Base-by-base conservation (phyloP, 2,888 invertebrate species). In the Sinodicranocentrus sp. region DNA sequence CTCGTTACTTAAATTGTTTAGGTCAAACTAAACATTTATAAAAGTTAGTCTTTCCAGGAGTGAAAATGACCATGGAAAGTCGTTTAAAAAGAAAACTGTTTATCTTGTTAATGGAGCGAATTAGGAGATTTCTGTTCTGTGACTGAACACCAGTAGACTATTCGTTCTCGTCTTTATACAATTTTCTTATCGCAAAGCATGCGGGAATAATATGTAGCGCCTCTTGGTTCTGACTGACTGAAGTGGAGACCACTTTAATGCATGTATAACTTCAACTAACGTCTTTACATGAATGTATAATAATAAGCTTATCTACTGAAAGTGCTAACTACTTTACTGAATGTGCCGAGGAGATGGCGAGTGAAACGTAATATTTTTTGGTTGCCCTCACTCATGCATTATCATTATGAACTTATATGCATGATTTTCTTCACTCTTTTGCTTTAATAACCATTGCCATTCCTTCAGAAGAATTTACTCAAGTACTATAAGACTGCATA, bases 161-260 rank as follows among this genome's bases (percentile, higher is more conserved):
- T 54, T 39, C 43, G 54, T 25, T n/a, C 67, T 57, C 67, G 39
- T 67, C 76, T 76, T 76, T 76, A 76, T 76, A 76, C 76, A 67
- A 44, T 28, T 76, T 67, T 76, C 76, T 76, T 76, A 76, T 76
- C 76, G 54, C 67, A n/a, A 10, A 23, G 3, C 33, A 71, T 71
- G 48, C 71, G 54, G 25, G 43, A 23, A 28, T 19, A 33, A 26
- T 26, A 59, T 17, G 57, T 33, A 71, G 57, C 52, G 5, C 26
- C 57, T 57, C 21, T 33, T 39, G 17, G 19, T 54, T 17, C 19
- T 21, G 33, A 13, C 13, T 28, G n/a, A 21, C 19, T 26, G 28
- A 33, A 33, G 33, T 33, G 33, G 10, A 33, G 33, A 33, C 33
- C 10, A 10, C 33, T 33, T 33, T 6, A 33, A 33, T 33, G 10